These are phyloP conservation scores for Leucania comma DNA, from an alignment of 2,888 invertebrate species.

Conservation along the genomic window DNA sequence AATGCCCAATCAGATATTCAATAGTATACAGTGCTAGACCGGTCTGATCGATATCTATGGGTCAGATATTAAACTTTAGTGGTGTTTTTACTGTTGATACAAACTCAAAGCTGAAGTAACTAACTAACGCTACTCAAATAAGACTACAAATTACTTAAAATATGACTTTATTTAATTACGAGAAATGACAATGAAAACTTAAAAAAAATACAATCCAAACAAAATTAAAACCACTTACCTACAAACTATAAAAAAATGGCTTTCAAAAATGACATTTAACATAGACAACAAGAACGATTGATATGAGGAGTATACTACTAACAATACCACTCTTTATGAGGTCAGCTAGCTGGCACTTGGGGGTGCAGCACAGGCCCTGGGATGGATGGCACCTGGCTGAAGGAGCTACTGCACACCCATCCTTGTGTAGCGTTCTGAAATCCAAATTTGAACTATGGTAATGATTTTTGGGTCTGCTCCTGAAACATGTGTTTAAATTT, in stretches of 20 bases:
- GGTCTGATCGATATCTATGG: too few relatives aligned
- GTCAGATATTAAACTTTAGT: too few relatives aligned
- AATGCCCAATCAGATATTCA: not conserved
- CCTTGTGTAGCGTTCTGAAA: conserved; percentile 79
- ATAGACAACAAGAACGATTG: conserved; percentile 39
- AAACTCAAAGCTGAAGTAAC: not conserved
- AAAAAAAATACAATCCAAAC: not conserved
- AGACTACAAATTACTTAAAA: conserved; percentile 44
- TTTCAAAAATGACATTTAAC: conserved; percentile 37
- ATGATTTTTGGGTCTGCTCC: conserved; percentile 20
- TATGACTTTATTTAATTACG: conserved; percentile 41
- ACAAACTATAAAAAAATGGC: too few relatives aligned
- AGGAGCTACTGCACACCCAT: conserved; percentile 87
- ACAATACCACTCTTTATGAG: conserved; percentile 82
- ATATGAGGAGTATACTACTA: conserved; percentile 68
- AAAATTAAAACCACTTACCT: not conserved
- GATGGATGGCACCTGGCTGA: conserved; percentile 88
- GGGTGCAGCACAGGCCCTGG: conserved; percentile 88
- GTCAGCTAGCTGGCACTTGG: conserved; percentile 82
- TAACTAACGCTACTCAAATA: conserved; percentile 14
- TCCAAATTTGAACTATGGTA: conserved; percentile 4
- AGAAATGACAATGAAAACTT: conserved; percentile 21
- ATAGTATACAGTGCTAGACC: too few relatives aligned
- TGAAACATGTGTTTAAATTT: too few relatives aligned
- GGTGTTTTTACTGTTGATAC: too few relatives aligned